A percentile compares a stretch with the other conserved stretches of the same genome.
Evolutionary conservation across 2,888 invertebrate genomes (phyloP).

Genomic region (Meganola albula): DNA sequence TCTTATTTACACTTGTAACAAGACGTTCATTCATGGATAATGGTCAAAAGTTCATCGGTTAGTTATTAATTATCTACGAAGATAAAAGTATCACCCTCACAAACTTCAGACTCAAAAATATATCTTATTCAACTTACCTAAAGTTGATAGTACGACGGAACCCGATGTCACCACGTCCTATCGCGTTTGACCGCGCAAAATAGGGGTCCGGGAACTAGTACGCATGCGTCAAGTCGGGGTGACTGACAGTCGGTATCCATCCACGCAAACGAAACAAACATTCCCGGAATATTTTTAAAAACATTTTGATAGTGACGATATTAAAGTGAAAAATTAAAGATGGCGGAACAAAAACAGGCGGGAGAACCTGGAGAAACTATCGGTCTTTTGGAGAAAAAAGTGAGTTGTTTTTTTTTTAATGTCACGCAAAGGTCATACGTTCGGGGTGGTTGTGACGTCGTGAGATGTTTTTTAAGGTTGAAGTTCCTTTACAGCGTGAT

Average conservation of each 20-base stretch:
- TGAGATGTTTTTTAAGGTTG: slow-evolving; percentile 20
- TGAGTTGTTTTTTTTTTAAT: slow-evolving; percentile 46
- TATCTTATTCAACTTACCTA: too few relatives aligned
- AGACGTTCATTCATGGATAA: too few relatives aligned
- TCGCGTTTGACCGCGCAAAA: slow-evolving; percentile 27
- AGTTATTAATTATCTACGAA: too few relatives aligned
- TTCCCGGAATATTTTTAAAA: slow-evolving; percentile 12
- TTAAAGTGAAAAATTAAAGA: slow-evolving; percentile 29
- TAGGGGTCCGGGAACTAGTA: slow-evolving; percentile 39
- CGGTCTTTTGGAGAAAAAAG: slow-evolving; percentile 61
- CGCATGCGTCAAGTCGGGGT: slow-evolving; percentile 47
- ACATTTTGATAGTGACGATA: neutral
- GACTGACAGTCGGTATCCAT: slow-evolving; percentile 31
- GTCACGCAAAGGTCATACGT: slow-evolving; percentile 56
- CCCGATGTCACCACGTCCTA: slow-evolving; percentile 8
- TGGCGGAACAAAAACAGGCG: slow-evolving; percentile 43
- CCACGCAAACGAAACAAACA: slow-evolving; percentile 30
- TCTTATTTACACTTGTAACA: too few relatives aligned
- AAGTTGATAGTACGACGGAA: slow-evolving; percentile 19
- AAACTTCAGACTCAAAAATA: too few relatives aligned
- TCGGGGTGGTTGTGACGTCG: slow-evolving; percentile 29
- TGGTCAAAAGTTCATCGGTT: too few relatives aligned
- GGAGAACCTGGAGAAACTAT: slow-evolving; percentile 53
- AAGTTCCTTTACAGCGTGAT: slow-evolving; percentile 12
- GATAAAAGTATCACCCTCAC: too few relatives aligned